Percentiles rank a stretch among this genome's conserved stretches.
Conservation (phyloP, 2,113 vertebrate species). For the Sceloporus undulatus region DNA sequence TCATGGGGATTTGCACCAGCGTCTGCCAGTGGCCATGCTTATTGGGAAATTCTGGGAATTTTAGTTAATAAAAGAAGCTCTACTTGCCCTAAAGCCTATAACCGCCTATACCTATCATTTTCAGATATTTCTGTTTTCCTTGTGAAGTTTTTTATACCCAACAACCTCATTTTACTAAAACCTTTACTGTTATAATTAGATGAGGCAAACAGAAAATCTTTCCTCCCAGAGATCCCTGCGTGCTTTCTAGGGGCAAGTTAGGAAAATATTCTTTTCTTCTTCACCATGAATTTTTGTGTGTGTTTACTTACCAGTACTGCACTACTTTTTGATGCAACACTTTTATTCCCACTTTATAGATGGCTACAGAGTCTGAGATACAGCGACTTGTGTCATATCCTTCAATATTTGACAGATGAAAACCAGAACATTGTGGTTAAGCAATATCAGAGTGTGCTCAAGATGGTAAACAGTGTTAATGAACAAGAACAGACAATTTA, state of each 20-base stretch:
- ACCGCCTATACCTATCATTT: background rate
- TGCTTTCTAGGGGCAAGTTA: background rate
- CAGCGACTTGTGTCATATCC: background rate
- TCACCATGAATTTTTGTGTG: too few relatives aligned
- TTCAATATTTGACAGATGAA: background rate
- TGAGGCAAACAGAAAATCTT: background rate
- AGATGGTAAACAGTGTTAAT: too few relatives aligned
- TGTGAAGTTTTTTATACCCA: background rate
- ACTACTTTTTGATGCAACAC: background rate
- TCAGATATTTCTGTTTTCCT: background rate
- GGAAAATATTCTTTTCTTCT: background rate
- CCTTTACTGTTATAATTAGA: background rate
- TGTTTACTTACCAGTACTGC: background rate
- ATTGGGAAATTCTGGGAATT: background rate
- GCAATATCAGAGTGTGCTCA: background rate
- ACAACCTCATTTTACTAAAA: background rate
- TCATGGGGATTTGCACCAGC: background rate
- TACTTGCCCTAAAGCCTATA: fast-evolving
- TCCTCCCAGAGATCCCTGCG: background rate
- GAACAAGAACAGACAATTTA: too few relatives aligned
- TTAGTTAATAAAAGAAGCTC: background rate
- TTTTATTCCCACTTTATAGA: background rate
- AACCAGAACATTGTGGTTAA: background rate
- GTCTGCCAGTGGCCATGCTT: background rate
- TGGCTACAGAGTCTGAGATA: background rate